Percentiles rank a stretch among this genome's conserved stretches.
These are phyloP conservation scores for Platichthys flesus DNA, from an alignment of 2,113 vertebrate genomes.

Conservation along the genomic window DNA sequence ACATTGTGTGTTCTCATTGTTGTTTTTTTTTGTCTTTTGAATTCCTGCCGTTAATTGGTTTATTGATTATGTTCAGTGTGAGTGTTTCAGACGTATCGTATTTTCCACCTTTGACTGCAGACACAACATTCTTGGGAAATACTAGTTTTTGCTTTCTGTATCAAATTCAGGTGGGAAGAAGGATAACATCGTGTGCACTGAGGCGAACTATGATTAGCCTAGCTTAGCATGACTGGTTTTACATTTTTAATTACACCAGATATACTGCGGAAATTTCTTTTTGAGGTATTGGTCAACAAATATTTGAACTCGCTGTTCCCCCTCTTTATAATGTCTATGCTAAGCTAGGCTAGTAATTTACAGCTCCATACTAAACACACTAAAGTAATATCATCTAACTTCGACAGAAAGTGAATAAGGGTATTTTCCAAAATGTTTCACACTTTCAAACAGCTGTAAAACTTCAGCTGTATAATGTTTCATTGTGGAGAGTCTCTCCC, in stretches of 20 bases:
- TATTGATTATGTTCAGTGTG: not conserved
- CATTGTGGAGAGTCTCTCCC: not conserved
- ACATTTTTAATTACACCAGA: not conserved
- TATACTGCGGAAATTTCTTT: too few species aligned
- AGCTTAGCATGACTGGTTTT: not conserved
- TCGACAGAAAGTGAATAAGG: too few species aligned
- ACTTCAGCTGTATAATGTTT: not conserved
- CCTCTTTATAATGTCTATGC: not conserved
- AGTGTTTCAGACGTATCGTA: not conserved
- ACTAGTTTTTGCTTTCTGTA: not conserved
- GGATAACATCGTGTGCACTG: not conserved
- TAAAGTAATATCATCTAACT: not conserved
- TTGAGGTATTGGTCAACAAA: too few species aligned
- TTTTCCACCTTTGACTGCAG: not conserved
- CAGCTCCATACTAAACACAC: not conserved
- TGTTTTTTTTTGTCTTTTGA: not conserved
- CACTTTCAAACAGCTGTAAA: not conserved
- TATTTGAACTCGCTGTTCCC: not conserved
- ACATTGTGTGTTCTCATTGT: not conserved
- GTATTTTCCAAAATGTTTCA: not conserved
- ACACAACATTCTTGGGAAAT: not conserved
- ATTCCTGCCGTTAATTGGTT: not conserved
- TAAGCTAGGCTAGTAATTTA: conserved; percentile 5
- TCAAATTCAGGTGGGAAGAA: not conserved
- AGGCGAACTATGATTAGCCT: not conserved